phyloP scores from a whole-genome alignment of 23 tunicate genomes.

The Styela clava region DNA sequence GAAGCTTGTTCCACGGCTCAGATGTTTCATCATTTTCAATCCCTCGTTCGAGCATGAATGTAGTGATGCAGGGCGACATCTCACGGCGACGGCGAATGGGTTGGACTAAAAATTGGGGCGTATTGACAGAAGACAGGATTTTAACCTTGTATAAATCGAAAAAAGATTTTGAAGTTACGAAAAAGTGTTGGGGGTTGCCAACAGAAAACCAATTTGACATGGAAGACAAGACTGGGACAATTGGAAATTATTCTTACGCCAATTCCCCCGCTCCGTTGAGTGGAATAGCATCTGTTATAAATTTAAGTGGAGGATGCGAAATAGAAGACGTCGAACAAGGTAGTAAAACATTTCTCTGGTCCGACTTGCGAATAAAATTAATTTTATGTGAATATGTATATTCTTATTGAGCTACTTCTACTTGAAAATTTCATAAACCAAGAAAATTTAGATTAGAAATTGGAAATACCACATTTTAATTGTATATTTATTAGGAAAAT shows the following conservation, averaged over 20 bases:
- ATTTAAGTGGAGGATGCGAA: constrained; percentile 41
- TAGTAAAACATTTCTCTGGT: neutral
- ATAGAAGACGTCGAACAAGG: constrained; percentile 58
- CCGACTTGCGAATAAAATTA: neutral
- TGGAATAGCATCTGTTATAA: constrained; percentile 10
- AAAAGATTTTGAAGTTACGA: constrained; percentile 9
- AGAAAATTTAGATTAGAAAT: too few species aligned
- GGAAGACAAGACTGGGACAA: neutral
- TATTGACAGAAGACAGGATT: constrained; percentile 37
- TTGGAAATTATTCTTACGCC: neutral
- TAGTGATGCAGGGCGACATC: constrained; percentile 61
- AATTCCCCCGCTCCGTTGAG: neutral
- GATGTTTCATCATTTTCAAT: neutral
- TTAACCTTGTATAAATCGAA: constrained; percentile 44
- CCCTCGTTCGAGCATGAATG: neutral
- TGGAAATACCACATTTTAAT: too few species aligned
- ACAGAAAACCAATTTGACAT: neutral
- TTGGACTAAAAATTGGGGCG: constrained; percentile 61
- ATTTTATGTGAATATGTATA: neutral
- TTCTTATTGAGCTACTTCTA: too few species aligned
- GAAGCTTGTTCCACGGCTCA: neutral
- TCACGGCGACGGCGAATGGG: constrained; percentile 41
- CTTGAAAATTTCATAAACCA: too few species aligned
- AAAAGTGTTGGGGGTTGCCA: neutral
- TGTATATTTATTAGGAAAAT: too few species aligned